These are phyloP conservation scores for Hydropsyche tenuis DNA, from an alignment of 1,140 invertebrate genomes.

Conservation along the genomic window DNA sequence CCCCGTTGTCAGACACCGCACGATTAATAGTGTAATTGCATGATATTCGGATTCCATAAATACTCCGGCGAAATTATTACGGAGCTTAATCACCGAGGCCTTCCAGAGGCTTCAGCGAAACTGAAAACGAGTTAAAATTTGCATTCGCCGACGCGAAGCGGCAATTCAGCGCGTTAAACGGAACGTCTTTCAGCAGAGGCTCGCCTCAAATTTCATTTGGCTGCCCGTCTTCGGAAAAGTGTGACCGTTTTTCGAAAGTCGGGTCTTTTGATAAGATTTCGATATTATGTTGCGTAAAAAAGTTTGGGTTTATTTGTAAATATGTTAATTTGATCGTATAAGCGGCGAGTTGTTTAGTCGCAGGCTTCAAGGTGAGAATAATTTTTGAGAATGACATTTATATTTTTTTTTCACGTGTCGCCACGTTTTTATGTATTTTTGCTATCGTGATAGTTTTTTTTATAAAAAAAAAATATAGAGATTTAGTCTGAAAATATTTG, in stretches of 20 bases:
- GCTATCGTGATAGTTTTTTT: not conserved
- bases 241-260: not conserved
- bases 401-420: slow-evolving; percentile 1
- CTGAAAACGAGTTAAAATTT: not conserved
- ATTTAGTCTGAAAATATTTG: not conserved
- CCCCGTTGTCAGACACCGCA: not conserved
- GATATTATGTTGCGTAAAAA: not conserved
- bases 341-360: not conserved
- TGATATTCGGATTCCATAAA: slow-evolving; percentile 10
- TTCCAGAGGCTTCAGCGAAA: not conserved
- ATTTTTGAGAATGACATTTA: not conserved
- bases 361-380: not conserved
- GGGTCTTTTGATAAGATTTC: not conserved
- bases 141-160: not conserved
- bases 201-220: not conserved
- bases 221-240: too few relatives aligned
- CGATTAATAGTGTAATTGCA: slow-evolving; percentile 11
- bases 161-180: not conserved
- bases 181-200: not conserved
- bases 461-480: not conserved
- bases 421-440: not conserved
- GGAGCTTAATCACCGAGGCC: not conserved
- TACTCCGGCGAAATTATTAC: not conserved
- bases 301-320: not conserved
- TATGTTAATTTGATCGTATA: too few relatives aligned